These are phyloP conservation scores for Molothrus ater DNA, from an alignment of 2,797 vertebrate genomes.

Conservation along the genomic window DNA sequence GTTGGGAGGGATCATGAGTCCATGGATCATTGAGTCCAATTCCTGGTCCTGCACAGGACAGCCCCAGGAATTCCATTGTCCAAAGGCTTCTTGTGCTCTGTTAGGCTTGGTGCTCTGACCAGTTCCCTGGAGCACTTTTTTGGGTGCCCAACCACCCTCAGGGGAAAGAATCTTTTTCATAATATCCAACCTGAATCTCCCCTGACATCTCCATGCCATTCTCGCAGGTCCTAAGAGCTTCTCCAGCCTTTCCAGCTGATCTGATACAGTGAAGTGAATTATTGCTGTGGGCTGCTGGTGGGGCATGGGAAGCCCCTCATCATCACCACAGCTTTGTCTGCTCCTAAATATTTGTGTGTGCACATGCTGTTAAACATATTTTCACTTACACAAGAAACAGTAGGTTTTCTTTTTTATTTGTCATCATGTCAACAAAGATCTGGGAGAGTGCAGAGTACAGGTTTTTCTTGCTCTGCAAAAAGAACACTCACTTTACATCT, in stretches of 20 bases:
- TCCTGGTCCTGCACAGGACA: background rate
- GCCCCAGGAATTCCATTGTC: background rate
- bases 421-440: background rate
- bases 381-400: background rate
- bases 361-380: background rate
- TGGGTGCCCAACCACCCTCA: fast-evolving
- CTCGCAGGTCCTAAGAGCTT: background rate
- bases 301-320: background rate
- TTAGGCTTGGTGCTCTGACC: background rate
- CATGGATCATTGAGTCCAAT: background rate
- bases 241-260: background rate
- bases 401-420: background rate
- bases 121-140: background rate
- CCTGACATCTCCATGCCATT: background rate
- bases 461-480: background rate
- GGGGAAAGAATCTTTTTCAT: background rate
- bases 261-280: background rate
- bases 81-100: background rate
- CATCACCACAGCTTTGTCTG: background rate
- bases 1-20: background rate
- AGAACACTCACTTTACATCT: background rate
- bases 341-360: background rate
- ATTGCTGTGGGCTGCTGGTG: background rate
- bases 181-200: background rate
- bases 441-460: background rate